Base-by-base conservation (phyloP, 2,797 vertebrate species). In the Poecile montanus region DNA sequence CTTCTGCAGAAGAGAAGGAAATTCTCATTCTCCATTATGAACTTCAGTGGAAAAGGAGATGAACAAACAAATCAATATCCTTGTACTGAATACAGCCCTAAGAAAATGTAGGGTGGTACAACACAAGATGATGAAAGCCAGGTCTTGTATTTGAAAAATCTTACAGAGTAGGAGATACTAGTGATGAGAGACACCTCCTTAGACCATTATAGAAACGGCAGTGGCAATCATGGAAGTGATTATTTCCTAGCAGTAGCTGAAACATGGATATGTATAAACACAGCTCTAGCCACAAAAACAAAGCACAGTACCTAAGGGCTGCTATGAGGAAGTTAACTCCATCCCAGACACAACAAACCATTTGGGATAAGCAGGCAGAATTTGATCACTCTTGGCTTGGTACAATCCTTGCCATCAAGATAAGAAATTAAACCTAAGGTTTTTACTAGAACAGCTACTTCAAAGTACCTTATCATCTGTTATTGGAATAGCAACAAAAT, bases 401-500 rank as follows among this genome's bases (percentile, higher is more conserved):
- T 60, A 75, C 5, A 65, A 42, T 4, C 2, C 54, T 61, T 63
- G 34, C 50, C 86, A 68, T 2, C 20, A 77, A 68, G 26, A 8
- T 38, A 61, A 63, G 13, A 73, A 78, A 48, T 48, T 36, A 72
- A 9, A 5, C 16, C 7, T 4, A 66, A 66, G 15, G 2, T 5
- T 22, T 56, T 72, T 79, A 9, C 16, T 45, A 29, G 6, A 74
- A 42, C 27, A 87, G 16, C 20, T 72, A 40, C 8, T 91, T 82
- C 23, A 34, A 80, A 80, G 30, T 97, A 97, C 95, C 96, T 96
- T 81, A 51, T 97, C 94, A 84, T 96, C 71, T 65, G 53, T 96
- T 86, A 97, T 62, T 80, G 95, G 96, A 63, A 97, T 91, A 40
- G 94, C 89, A 38, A 97, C 96, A 93, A 97, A 97, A 68, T 97